These are phyloP conservation scores for Lophius americanus DNA, from an alignment of 2,797 vertebrate genomes.

Conservation along the genomic window DNA sequence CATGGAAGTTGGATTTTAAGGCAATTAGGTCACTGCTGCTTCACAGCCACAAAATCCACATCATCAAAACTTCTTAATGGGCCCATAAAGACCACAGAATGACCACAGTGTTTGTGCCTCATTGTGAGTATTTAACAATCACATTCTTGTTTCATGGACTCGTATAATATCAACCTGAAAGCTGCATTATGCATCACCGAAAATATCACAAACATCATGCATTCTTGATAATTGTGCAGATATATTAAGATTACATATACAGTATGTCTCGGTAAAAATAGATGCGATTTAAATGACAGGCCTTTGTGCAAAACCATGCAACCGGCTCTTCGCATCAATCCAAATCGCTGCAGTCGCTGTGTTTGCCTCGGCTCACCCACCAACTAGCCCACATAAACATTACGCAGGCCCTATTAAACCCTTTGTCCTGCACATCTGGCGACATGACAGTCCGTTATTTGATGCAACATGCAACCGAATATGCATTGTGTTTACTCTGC, in stretches of 20 bases:
- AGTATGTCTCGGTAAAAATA: background rate
- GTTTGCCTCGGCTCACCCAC: conserved; percentile 74
- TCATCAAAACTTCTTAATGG: conserved; percentile 27
- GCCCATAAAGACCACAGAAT: conserved; percentile 13
- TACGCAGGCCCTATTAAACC: conserved; percentile 68
- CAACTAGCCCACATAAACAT: conserved; percentile 77
- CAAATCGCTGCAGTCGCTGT: conserved; percentile 77
- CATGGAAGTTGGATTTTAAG: conserved; percentile 50
- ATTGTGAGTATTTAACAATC: conserved; percentile 12
- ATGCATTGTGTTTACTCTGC: background rate
- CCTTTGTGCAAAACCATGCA: conserved; percentile 24
- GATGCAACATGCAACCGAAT: conserved; percentile 19
- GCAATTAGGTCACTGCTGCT: conserved; percentile 62
- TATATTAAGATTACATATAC: background rate
- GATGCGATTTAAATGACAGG: conserved; percentile 1
- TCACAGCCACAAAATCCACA: conserved; percentile 28
- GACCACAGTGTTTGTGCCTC: background rate
- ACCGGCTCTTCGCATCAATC: conserved; percentile 28
- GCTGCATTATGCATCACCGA: conserved; percentile 22
- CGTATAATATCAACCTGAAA: conserved; percentile 5
- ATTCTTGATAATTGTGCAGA: conserved; percentile 15
- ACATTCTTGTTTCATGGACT: conserved; percentile 8
- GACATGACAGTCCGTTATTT: conserved; percentile 62
- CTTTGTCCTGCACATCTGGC: conserved; percentile 69
- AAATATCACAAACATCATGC: conserved; percentile 5